Conservation (phyloP, 2,797 vertebrate species). For the Harpagifer antarcticus region DNA sequence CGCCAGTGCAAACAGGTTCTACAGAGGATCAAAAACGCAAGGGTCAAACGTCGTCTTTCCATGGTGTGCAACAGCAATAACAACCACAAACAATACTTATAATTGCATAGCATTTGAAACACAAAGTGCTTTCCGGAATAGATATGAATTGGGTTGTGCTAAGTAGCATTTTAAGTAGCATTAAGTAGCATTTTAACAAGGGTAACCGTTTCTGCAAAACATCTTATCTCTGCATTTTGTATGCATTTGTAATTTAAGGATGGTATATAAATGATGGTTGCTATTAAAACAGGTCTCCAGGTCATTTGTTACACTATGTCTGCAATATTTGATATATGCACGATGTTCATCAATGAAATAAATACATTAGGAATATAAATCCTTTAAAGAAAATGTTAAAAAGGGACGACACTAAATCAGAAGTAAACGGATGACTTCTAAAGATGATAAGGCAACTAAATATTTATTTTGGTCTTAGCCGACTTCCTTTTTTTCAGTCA, state of each 20-base stretch:
- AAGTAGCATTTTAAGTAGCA: neutral
- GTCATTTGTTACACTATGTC: conserved; percentile 9
- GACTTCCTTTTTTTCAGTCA: no score
- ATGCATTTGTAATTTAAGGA: neutral
- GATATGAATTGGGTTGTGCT: neutral
- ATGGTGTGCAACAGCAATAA: neutral
- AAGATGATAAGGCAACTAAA: no score
- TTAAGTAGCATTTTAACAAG: neutral
- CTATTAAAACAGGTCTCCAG: conserved; percentile 5
- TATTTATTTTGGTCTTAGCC: no score
- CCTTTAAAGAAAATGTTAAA: neutral
- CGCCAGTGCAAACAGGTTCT: conserved; percentile 94
- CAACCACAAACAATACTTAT: neutral
- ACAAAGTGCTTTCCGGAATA: neutral
- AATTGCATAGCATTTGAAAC: neutral
- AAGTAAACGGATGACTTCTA: no score
- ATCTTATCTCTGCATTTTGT: neutral
- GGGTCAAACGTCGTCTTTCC: conserved; percentile 3
- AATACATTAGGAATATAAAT: no score
- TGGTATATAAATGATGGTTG: neutral
- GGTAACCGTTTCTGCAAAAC: neutral
- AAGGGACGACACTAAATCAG: neutral
- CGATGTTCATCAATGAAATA: neutral
- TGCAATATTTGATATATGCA: no score
- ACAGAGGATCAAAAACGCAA: neutral